Evolutionary conservation across 2,113 vertebrate species (phyloP).

Genomic region (Oryzias woworae): DNA sequence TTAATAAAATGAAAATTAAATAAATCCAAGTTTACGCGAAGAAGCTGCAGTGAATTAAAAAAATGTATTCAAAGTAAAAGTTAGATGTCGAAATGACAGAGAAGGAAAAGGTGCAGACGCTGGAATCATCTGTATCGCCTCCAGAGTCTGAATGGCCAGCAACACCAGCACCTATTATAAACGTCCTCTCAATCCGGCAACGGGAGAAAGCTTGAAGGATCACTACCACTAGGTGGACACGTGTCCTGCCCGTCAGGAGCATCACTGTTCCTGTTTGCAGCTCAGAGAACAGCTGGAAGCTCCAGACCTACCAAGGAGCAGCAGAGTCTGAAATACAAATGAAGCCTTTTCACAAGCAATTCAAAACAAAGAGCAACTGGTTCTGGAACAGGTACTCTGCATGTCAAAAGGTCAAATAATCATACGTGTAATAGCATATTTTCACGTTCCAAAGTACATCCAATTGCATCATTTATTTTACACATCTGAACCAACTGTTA

Average conservation of each 20-base stretch:
- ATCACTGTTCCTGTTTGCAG: constrained; percentile 1
- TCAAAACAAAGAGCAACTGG: background rate
- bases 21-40: too few relatives aligned
- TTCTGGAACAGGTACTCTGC: too few relatives aligned
- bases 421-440: too few relatives aligned
- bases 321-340: background rate
- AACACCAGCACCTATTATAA: constrained; percentile 34
- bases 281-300: background rate
- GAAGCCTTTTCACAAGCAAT: background rate
- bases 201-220: constrained; percentile 1
- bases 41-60: background rate
- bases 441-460: too few relatives aligned
- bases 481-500: too few relatives aligned
- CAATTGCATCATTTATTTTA: too few relatives aligned
- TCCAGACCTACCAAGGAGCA: constrained; percentile 1
- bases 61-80: constrained; percentile 13
- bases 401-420: too few relatives aligned
- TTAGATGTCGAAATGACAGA: background rate
- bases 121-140: constrained; percentile 25
- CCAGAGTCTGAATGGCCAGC: constrained; percentile 44
- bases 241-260: constrained; percentile 13
- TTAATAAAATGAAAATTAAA: too few relatives aligned
- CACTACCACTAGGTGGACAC: constrained; percentile 50
- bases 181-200: constrained; percentile 9
- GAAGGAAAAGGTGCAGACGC: constrained; percentile 12